Evolutionary conservation across 2,888 invertebrate species (phyloP).

Genomic region (Zaprionus obscuricornis): DNA sequence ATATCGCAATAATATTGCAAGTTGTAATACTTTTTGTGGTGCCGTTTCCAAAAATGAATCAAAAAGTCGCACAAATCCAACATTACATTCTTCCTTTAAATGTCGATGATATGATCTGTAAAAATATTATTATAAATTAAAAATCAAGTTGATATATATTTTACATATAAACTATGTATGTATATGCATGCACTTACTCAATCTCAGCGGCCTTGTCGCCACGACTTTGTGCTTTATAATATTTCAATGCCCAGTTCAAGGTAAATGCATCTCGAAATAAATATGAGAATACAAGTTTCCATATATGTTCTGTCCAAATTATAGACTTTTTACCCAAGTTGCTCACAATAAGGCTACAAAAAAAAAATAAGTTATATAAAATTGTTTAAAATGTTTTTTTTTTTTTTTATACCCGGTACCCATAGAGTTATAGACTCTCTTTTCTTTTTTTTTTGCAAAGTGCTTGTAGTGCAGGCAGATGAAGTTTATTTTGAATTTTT

Average conservation of each 20-base stretch:
- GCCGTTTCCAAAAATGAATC: constrained; percentile 58
- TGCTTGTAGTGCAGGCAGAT: too few species aligned
- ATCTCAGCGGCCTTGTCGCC: constrained; percentile 41
- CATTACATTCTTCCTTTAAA: constrained; percentile 60
- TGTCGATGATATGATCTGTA: constrained; percentile 49
- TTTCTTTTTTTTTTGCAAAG: too few species aligned
- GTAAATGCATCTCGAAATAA: constrained; percentile 56
- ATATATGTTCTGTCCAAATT: constrained; percentile 17
- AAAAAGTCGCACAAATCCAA: constrained; percentile 60
- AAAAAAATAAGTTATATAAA: neutral
- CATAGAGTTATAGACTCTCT: too few species aligned
- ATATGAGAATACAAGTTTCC: constrained; percentile 52
- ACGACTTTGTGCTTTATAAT: constrained; percentile 29
- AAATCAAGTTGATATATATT: too few species aligned
- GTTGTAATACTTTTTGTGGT: constrained; percentile 59
- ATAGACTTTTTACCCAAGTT: constrained; percentile 27
- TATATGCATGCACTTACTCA: constrained; percentile 27
- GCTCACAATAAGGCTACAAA: constrained; percentile 36
- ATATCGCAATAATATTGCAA: constrained; percentile 45
- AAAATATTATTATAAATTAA: neutral
- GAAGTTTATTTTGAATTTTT: too few species aligned
- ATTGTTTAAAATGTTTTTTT: too few species aligned
- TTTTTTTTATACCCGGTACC: too few species aligned
- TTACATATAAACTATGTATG: too few species aligned
- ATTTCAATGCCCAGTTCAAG: constrained; percentile 45